Base-by-base conservation (phyloP, 1,140 invertebrate genomes). In the Neodiprion lecontei region DNA sequence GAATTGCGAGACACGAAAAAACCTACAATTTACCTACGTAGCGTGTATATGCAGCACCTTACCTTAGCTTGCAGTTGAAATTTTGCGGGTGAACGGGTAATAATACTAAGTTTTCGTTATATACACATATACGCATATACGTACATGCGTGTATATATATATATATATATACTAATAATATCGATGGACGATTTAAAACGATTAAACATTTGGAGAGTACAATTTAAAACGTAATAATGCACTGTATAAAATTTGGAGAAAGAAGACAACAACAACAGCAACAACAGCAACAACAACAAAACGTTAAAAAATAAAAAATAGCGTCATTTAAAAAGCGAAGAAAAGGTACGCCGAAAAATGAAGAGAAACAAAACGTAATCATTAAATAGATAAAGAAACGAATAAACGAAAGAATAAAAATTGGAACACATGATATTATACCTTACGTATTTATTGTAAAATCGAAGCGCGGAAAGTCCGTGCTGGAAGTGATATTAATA, bases 191-290 rank as follows among this genome's bases (percentile, higher is more conserved):
- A 72, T 49, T 53, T 53, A 50, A 72, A 72, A 71, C 69, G 74
- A 72, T 74, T 72, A 70, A 40, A 79, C 78, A 78, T 78, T 85
- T 83, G 84, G 75, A 85, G 85, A 87, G 86, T 87, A 87, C 85
- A 87, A 87, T 82, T 83, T 79, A 83, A 86, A 85, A 85, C 82
- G 85, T 86, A 87, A 82, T 77, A 85, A 14, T 82, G 83, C 82
- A 84, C 84, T 84, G 79, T 85, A 65, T 86, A 81, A 83, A 85
- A 87, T 86, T 65, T 83, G 85, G 86, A 87, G 85, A 81, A 28
- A 8, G 9, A 69, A 86, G 81, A 78, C 81, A 82, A 84, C 81
- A 83, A 79, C 79, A 21, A 14, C 17, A 65, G 7, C 12, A 65
- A 17, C 1, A 65, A 65, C 28, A 40, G 5, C 1, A 3, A 40